Evolutionary conservation across 2,113 vertebrate species (phyloP).

Genomic region (Ctenodactylus gundi): DNA sequence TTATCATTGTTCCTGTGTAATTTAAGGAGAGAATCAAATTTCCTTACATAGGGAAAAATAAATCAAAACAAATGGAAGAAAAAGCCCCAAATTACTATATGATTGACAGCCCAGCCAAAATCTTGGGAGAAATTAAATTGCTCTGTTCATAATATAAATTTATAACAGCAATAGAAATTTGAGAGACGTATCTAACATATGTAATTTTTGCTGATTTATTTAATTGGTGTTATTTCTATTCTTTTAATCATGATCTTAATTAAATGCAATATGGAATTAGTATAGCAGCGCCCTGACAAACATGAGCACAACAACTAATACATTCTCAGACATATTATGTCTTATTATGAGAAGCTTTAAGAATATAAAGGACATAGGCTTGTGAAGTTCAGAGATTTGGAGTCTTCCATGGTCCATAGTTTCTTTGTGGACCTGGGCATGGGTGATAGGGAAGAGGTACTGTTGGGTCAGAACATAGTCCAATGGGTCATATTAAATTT

Average conservation of each 20-base stretch:
- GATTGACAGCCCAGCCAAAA: neutral
- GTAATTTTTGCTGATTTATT: neutral
- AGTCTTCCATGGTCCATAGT: neutral
- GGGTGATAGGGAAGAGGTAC: neutral
- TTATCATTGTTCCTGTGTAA: neutral
- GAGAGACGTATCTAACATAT: neutral
- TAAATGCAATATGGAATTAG: neutral
- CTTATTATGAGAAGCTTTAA: neutral
- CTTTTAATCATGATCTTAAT: neutral
- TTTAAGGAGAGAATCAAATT: neutral
- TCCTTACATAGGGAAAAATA: neutral
- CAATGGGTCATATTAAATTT: neutral
- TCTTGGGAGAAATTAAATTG: neutral
- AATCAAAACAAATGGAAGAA: neutral
- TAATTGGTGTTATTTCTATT: neutral
- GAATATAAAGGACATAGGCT: neutral
- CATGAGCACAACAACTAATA: neutral
- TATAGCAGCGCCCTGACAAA: neutral
- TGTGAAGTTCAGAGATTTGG: neutral
- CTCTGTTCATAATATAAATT: neutral
- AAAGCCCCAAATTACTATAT: neutral
- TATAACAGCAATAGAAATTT: neutral
- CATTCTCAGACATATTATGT: neutral
- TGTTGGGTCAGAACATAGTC: neutral
- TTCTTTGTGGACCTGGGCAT: neutral